Evolutionary conservation across 2,888 invertebrate genomes (phyloP), one percentile per base, ranked within the genome.

Genomic region (Anticlea derivata): DNA sequence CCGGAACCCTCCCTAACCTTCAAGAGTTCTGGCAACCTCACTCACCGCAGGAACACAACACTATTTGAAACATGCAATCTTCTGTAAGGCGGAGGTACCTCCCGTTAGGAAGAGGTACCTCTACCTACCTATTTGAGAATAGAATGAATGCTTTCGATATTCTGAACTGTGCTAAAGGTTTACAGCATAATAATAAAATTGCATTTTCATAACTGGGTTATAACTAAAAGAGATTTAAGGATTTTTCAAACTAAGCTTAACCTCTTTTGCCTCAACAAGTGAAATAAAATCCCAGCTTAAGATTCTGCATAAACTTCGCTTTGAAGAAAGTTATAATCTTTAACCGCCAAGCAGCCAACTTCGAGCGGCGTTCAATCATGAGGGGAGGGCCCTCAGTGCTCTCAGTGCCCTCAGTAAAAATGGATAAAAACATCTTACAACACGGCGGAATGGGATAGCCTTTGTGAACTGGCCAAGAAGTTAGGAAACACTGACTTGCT

Each of bases 311-410:
- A 69, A 70, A 73, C 68, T 72, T 68, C 60, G 66, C 71, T 70
- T 64, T 61, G 60, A 66, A 64, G 60, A 70, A 73, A 73, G 66
- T 73, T 76, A 65, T 71, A 73, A 75, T 72, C 67, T 72, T 50
- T 57, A 58, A 54, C 63, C 56, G 58, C 59, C 56, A 55, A 60
- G 27, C 27, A 45, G 23, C n/a, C 39, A 54, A 62, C 67, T 64
- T 65, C 63, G 41, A 66, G 43, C 68, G 63, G 70, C 50, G 43
- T 65, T 76, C 70, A 65, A 66, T 75, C 74, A 70, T 71, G 68
- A 69, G 65, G 68, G 67, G 60, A 61, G 50, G 30, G 59, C 62
- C 55, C 68, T 66, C 41, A 24, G 22, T 41, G 31, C 31, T 31
- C 57, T 60, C 58, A 55, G 52, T 41, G 31, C 31, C 41, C 57